These are phyloP conservation scores for Oligia latruncula DNA, from an alignment of 2,888 invertebrate genomes.

Conservation along the genomic window DNA sequence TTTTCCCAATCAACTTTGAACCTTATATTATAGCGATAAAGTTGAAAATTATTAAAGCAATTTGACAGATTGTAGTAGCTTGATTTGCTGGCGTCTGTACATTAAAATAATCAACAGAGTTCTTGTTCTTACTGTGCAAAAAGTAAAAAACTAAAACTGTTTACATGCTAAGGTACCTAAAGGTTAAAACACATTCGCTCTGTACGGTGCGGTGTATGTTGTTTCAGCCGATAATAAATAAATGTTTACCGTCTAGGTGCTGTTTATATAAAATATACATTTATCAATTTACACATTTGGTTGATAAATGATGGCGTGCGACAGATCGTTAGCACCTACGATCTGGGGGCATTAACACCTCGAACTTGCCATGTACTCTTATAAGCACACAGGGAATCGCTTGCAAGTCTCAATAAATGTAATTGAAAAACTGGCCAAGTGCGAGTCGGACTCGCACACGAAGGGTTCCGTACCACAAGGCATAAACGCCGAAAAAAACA, in stretches of 20 bases:
- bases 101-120: background rate
- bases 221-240: conserved; percentile 20
- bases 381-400: background rate
- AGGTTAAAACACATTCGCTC: conserved; percentile 1
- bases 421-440: background rate
- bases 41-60: no score
- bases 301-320: conserved; percentile 35
- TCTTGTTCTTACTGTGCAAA: background rate
- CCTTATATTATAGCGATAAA: no score
- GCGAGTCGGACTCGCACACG: no score
- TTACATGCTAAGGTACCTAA: background rate
- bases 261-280: conserved; percentile 37
- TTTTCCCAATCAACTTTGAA: no score
- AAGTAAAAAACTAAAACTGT: background rate
- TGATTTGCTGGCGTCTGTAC: no score
- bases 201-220: background rate
- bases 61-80: no score
- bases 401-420: background rate
- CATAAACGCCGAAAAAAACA: no score
- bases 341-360: conserved; percentile 25
- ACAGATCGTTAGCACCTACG: conserved; percentile 38
- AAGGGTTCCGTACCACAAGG: no score
- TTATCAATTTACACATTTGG: conserved; percentile 43
- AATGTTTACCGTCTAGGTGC: conserved; percentile 14
- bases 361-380: background rate